Evolutionary conservation across 1,140 invertebrate species (phyloP), one percentile per base, ranked within the genome.

Genomic region (Palaemon carinicauda): DNA sequence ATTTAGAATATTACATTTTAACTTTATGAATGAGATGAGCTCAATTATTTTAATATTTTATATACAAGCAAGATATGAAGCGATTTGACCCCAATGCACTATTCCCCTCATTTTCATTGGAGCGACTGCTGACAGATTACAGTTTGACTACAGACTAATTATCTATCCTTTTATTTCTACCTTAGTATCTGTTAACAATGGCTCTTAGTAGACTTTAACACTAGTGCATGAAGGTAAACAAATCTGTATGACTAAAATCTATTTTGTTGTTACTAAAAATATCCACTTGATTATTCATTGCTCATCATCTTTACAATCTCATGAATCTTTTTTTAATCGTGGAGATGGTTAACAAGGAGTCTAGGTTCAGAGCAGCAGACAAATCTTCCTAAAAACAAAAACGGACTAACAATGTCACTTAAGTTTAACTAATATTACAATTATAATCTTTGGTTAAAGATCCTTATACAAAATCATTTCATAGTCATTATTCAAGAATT

Each of bases 161-260:
- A 1, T 65, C 53, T 80, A 80, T n/a, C 29, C 51, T 21, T 86
- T 54, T 51, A 65, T 33, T 53, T 78, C 51, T 82, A 56, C 31
- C 31, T 15, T n/a, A 41, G 84, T 78, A 86, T 86, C 84, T 86
- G 84, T 54, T 27, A 86, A 86, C 84, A 86, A 86, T 86, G 84
- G 84, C 84, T 86, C 84, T 65, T 24, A 86, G 80, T 86, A 80
- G 80, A 73, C 54, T 80, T 86, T 86, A 86, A 85, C 65, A 80
- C 84, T 80, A 86, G 84, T 86, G 84, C 84, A 86, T 86, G 80
- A 86, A 80, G 84, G 84, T 86, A 80, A 86, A 51, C 84, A 86
- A 86, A 80, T 86, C 84, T 24, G 19, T 24, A 52, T 53, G 19
- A 79, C 51, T 71, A n/a, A 73, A 33, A 80, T 80, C 60, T 80